These are phyloP conservation scores for Agrilus cyanescens DNA, from an alignment of 2,888 invertebrate genomes.

Conservation along the genomic window DNA sequence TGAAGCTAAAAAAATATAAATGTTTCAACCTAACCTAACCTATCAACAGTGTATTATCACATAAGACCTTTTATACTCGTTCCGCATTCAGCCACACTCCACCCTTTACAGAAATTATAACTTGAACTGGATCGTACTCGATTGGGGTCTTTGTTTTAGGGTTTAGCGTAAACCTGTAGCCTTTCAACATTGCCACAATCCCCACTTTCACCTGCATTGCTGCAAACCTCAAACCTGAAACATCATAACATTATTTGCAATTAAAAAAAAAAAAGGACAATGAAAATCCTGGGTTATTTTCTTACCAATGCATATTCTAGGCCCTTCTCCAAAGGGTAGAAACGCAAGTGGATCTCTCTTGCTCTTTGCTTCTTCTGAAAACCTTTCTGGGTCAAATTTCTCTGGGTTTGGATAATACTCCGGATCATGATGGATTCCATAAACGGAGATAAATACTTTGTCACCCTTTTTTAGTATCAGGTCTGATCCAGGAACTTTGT, in stretches of 20 bases:
- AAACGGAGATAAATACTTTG: conserved; percentile 31
- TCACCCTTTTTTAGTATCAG: conserved; percentile 20
- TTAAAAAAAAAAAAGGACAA: no score
- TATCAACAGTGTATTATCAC: no score
- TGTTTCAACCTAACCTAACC: no score
- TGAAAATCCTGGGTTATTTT: no score
- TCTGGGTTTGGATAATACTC: conserved; percentile 41
- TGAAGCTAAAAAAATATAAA: no score
- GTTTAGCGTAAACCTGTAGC: background rate
- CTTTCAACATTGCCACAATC: background rate
- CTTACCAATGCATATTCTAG: conserved; percentile 45
- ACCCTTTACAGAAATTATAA: background rate
- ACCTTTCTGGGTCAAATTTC: conserved; percentile 47
- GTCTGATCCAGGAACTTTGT: conserved; percentile 1
- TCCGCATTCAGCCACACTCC: background rate
- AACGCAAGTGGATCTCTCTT: conserved; percentile 35
- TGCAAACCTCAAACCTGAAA: background rate
- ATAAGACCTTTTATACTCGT: background rate
- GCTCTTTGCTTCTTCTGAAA: conserved; percentile 41
- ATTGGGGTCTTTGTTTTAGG: background rate
- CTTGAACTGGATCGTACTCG: background rate
- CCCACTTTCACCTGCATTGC: background rate
- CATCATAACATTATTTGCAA: no score
- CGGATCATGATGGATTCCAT: conserved; percentile 40
- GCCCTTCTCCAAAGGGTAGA: conserved; percentile 45